Evolutionary conservation across 1,140 invertebrate genomes (phyloP), one percentile per base, ranked within the genome.

Genomic region (Heliconius hewitsoni): DNA sequence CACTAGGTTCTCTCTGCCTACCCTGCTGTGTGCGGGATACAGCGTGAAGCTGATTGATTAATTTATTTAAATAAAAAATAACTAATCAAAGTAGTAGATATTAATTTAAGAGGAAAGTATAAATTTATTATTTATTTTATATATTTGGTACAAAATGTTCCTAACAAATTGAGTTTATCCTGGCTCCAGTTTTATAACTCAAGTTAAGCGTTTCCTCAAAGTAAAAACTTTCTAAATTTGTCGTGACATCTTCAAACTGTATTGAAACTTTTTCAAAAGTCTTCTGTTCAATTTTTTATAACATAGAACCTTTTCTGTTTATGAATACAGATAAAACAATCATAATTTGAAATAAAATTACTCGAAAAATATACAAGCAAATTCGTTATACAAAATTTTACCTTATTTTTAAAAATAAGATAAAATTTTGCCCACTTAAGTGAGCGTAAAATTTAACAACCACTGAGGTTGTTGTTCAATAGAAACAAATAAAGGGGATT

Each of bases 151-250:
- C 4, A 16, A 66, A 66, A 66, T 27, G 57, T 16, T 11, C 1
- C 23, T 11, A 16, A 66, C n/a, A 66, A 66, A 66, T 66, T 66
- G 57, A 66, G 11, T 66, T 66, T 66, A 66, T 66, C 57, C 23
- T 66, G 23, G 57, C 8, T 66, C 57, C 23, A 30, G 57, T 66
- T 66, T 66, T 27, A 3, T 27, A 66, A 23, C 23, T 66, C 23
- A 66, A 27, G 57, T 66, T 27, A 66, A 27, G 23, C 23, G 57
- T 66, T 27, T 66, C 16, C 60, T 66, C 60, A 66, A 27, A 66
- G 60, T 23, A 23, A 30, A 66, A 66, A 27, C 23, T 30, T 66
- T 66, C 23, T 27, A 27, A 27, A 66, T 13, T 66, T 66, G 23
- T 66, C 23, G n/a, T 27, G 23, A 27, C 23, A 27, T 57, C 55